Evolutionary conservation across 2,113 vertebrate genomes (phyloP), one percentile per base, ranked within the genome.

Genomic region (Oryzias woworae): DNA sequence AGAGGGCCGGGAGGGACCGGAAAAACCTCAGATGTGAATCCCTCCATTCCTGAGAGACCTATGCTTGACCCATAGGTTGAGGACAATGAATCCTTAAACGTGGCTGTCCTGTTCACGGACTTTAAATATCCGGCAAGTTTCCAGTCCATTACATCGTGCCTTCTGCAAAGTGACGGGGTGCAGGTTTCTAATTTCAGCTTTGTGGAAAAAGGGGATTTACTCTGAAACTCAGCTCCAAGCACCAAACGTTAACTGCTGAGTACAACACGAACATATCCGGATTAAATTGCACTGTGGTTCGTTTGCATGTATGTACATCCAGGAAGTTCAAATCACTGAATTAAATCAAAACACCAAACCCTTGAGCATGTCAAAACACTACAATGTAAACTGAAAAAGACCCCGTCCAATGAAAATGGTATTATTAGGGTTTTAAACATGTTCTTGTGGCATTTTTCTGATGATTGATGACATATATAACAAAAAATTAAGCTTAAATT

Each of bases 11-110:
- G 79, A 60, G 73, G 64, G 75, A 79, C n/a, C 69, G 78, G 58
- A 69, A 72, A 72, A 81, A 67, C 64, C 61, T 76, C 59, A 23
- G 60, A 70, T 82, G 58, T 75, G 73, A 86, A 86, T 62, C 57
- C 71, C 63, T 53, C 51, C 44, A 68, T 14, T 65, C 72, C 73
- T 53, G 54, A 22, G 67, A 78, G 75, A 79, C 49, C 57, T 71
- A 17, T 69, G 80, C 79, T 86, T 82, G 85, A 86, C 82, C 78
- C 71, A 59, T 51, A 62, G 70, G 69, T 69, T 55, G 54, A 71
- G 53, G 58, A 78, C 67, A 60, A 75, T 7, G 66, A 66, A 82
- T 78, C 53, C 41, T 62, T 42, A 48, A 71, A 53, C 55, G 57
- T 56, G 44, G 43, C 46, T n/a, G 46, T 46, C 41, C 28, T 26